Conservation (phyloP, 1,140 invertebrate species). For the Ceratina calcarata region DNA sequence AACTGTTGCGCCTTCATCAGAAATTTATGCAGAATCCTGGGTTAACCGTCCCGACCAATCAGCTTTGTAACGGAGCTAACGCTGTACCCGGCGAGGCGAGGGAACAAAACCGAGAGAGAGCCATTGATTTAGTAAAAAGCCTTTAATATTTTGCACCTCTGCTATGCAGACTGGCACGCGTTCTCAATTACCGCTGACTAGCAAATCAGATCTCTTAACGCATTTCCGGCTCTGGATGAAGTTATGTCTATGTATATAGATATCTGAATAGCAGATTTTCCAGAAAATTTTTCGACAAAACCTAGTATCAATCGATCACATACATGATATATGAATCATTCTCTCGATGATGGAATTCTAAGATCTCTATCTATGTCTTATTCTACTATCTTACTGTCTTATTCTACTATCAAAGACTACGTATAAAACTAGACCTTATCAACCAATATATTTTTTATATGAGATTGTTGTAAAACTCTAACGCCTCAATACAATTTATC, state of each 20-base stretch:
- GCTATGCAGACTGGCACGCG: conserved; percentile 1
- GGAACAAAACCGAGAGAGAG: conserved; percentile 39
- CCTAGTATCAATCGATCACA: too few relatives aligned
- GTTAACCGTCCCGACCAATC: conserved; percentile 70
- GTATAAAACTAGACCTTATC: too few relatives aligned
- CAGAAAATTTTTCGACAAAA: too few relatives aligned
- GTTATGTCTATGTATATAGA: too few relatives aligned
- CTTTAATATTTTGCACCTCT: conserved; percentile 67
- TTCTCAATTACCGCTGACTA: not conserved
- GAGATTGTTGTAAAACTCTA: too few relatives aligned
- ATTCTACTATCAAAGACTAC: too few relatives aligned
- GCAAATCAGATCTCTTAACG: not conserved
- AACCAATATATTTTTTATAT: too few relatives aligned
- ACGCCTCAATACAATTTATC: too few relatives aligned
- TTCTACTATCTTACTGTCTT: too few relatives aligned
- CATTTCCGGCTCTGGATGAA: not conserved
- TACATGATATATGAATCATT: too few relatives aligned
- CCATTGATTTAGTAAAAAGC: conserved; percentile 69
- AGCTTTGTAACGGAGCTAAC: conserved; percentile 71
- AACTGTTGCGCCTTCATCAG: conserved; percentile 76
- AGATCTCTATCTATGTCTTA: too few relatives aligned
- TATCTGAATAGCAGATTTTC: not conserved
- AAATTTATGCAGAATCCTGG: conserved; percentile 72
- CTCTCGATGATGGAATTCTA: too few relatives aligned
- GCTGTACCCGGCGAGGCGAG: conserved; percentile 48